A percentile compares a stretch with the other conserved stretches of the same genome.
Evolutionary conservation across 2,888 invertebrate genomes (phyloP).

Genomic region (Calliphora vomitoria): DNA sequence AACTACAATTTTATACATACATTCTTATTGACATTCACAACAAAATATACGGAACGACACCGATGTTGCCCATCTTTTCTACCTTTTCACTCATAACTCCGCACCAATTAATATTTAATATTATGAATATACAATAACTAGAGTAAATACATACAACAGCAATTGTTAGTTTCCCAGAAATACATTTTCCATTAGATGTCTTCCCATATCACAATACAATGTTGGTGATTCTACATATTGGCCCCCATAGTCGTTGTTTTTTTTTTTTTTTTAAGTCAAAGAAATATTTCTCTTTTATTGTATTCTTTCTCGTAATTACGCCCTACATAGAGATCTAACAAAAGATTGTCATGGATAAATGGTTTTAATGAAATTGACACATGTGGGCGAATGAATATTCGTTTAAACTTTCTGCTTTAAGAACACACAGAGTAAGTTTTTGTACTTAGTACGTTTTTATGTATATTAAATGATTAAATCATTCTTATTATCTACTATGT

Average conservation of each 20-base stretch:
- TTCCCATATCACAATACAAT: background rate
- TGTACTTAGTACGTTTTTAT: too few relatives aligned
- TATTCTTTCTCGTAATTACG: conserved; percentile 20
- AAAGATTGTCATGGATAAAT: conserved; percentile 14
- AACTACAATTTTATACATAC: background rate
- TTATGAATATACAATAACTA: conserved; percentile 10
- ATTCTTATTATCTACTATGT: too few relatives aligned
- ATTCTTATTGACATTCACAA: background rate
- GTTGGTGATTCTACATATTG: conserved; percentile 8
- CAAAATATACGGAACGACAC: background rate
- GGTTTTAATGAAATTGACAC: background rate
- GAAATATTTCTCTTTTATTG: background rate
- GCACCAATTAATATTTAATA: conserved; percentile 41
- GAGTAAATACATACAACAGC: background rate
- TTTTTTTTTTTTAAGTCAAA: background rate
- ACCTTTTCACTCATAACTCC: background rate
- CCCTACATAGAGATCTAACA: conserved; percentile 3
- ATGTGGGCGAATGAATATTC: conserved; percentile 22
- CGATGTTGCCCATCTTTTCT: background rate
- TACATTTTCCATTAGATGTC: conserved; percentile 3
- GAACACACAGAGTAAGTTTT: background rate
- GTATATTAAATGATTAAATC: too few relatives aligned
- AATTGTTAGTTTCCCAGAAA: conserved; percentile 13
- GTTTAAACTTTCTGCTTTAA: background rate
- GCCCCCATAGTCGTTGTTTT: background rate